These are phyloP conservation scores for Cossypha dichroa DNA, from an alignment of 2,797 vertebrate genomes.

Conservation along the genomic window DNA sequence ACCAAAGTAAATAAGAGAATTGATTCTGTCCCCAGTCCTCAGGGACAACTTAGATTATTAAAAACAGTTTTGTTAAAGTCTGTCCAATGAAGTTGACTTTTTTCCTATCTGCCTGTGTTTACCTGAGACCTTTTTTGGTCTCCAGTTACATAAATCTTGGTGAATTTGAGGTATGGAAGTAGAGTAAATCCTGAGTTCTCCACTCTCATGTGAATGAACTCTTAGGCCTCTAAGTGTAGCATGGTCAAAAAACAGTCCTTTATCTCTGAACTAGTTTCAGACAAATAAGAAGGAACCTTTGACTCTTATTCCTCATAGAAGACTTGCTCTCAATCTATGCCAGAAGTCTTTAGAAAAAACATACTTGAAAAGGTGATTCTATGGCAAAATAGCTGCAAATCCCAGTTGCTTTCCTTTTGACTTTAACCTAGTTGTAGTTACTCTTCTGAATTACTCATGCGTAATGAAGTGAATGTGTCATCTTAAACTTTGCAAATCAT, in stretches of 20 bases:
- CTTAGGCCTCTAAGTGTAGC: not conserved
- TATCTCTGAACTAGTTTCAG: not conserved
- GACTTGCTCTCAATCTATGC: not conserved
- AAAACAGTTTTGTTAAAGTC: not conserved
- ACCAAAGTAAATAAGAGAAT: not conserved
- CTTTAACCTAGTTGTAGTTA: not conserved
- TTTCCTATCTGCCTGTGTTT: not conserved
- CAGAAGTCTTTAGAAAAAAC: not conserved
- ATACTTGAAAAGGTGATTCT: not conserved
- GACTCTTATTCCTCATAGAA: not conserved
- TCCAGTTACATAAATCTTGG: not conserved
- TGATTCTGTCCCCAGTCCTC: not conserved
- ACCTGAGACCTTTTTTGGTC: not conserved
- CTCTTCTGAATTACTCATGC: not conserved
- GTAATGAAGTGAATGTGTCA: not conserved
- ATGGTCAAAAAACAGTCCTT: not conserved
- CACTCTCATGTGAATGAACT: not conserved
- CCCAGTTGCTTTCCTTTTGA: not conserved
- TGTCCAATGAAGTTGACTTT: not conserved
- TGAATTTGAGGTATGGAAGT: not conserved
- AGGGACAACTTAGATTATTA: not conserved
- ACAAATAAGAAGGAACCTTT: not conserved
- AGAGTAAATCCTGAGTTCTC: not conserved
- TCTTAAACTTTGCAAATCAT: constrained; percentile 26
- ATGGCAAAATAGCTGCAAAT: not conserved